Evolutionary conservation across 2,888 invertebrate genomes (phyloP).

Genomic region (Peribatodes rhomboidaria): DNA sequence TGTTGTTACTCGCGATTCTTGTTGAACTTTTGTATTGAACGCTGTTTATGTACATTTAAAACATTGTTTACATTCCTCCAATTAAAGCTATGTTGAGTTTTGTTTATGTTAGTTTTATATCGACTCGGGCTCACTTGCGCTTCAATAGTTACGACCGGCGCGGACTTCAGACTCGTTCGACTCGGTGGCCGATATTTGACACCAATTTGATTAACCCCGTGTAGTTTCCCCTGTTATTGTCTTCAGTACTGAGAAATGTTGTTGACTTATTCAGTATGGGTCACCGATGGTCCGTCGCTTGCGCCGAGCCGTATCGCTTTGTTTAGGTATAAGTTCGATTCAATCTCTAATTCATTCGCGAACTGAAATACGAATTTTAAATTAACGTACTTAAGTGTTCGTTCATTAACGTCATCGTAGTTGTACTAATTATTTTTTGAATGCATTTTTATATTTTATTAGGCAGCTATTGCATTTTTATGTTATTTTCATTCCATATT

Average conservation of each 20-base stretch:
- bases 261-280: slow-evolving; percentile 13
- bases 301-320: slow-evolving; percentile 72
- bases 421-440: slow-evolving; percentile 80
- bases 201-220: slow-evolving; percentile 9
- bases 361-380: slow-evolving; percentile 77
- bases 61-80: slow-evolving; percentile 85
- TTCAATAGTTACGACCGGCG: slow-evolving; percentile 39
- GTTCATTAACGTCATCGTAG: slow-evolving; percentile 62
- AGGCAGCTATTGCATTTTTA: slow-evolving; percentile 81
- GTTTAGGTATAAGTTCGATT: slow-evolving; percentile 74
- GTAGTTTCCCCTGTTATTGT: slow-evolving; percentile 16
- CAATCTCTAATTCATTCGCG: slow-evolving; percentile 69
- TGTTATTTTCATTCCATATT: slow-evolving; percentile 76
- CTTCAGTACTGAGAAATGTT: slow-evolving; percentile 13
- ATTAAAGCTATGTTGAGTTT: slow-evolving; percentile 82
- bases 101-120: slow-evolving; percentile 81
- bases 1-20: slow-evolving; percentile 79
- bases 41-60: slow-evolving; percentile 80
- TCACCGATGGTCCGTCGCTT: slow-evolving; percentile 61
- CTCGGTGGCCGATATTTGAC: slow-evolving; percentile 25
- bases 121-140: slow-evolving; percentile 57
- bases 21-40: slow-evolving; percentile 70
- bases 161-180: slow-evolving; percentile 55
- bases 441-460: slow-evolving; percentile 78
- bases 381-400: slow-evolving; percentile 80